Base-by-base conservation (phyloP, 2,888 invertebrate genomes). In the Parnassius smintheus region DNA sequence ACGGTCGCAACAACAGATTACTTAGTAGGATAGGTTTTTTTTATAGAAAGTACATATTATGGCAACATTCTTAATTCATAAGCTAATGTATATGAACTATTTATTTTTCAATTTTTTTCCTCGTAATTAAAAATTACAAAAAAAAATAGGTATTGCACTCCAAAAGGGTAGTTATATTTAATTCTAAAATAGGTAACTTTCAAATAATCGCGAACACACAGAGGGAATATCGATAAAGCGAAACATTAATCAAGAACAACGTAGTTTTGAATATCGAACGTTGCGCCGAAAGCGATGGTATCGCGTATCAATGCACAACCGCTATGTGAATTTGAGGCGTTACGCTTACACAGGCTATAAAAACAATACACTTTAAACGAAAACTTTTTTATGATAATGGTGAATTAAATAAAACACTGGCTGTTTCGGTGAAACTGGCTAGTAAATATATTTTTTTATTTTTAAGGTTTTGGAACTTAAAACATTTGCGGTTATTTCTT, bases 211-310 rank as follows among this genome's bases (percentile, higher is more conserved):
- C 68, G 69, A 68, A 68, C 70, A 69, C 70, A 69, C 69, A 66
- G 70, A 68, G 68, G 71, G 70, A 50, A 51, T 59, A 51, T 74
- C 76, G 74, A 80, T 82, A 85, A 85, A 76, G 77, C 74, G 66
- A 72, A 76, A 81, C 88, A 86, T 87, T 85, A 87, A 87, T 88
- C 88, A 88, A 83, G 78, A 76, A 80, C 77, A 76, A 76, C 76
- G 81, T 81, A 82, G 83, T 85, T 88, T 87, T 86, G 87, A 85
- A 86, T 82, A 84, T 83, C 84, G 86, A 81, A 83, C 78, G 63
- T 35, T 54, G 59, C 55, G 81, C 82, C 81, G 77, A 86, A 83
- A 82, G 80, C 86, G 81, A 75, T 81, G 79, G 73, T 82, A 87
- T 86, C 79, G 74, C 70, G 74, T 78, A 82, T 80, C 82, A 75